Base-by-base conservation (phyloP, 1,140 invertebrate genomes). In the Heliconius himera region DNA sequence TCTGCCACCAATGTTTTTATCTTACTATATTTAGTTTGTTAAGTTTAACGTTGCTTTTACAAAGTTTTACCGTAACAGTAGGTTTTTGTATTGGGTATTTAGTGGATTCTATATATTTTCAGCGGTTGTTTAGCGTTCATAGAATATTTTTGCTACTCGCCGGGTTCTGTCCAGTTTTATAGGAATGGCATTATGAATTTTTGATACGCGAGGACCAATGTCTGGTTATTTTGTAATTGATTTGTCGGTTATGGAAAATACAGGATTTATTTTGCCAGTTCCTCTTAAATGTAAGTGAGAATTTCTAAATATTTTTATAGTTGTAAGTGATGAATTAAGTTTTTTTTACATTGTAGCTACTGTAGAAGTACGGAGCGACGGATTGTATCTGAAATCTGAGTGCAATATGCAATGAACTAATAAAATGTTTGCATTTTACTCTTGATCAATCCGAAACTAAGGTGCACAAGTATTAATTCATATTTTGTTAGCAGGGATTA, bases 191-290 rank as follows among this genome's bases (percentile, higher is more conserved):
- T 91, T 84, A 91, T 90, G 90, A 90, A 91, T 92, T 93, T 89
- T 90, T 84, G 83, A 91, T 88, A 92, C 84, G 88, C 83, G 90
- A 90, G 90, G 91, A 93, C 91, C 91, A 93, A 92, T 79, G 88
- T 85, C 82, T 88, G 88, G 88, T 89, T 91, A 86, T 82, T 90
- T 86, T 82, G n/a, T 79, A 77, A 87, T 87, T 88, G 85, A 84
- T 83, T 86, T 82, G 72, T 82, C 79, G 78, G 77, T 77, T 83
- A 85, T 84, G 86, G 85, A 82, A 82, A 87, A 91, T 93, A 94
- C 92, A 94, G 90, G 91, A 94, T 94, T 94, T 94, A 91, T 94
- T 94, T 93, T 93, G 91, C 93, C 93, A 94, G 93, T 94, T 94
- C 93, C 93, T 94, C 91, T 93, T 94, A 93, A 93, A 89, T 90